Conservation (phyloP, 2,888 invertebrate species). For the Gandaritis pyraliata region DNA sequence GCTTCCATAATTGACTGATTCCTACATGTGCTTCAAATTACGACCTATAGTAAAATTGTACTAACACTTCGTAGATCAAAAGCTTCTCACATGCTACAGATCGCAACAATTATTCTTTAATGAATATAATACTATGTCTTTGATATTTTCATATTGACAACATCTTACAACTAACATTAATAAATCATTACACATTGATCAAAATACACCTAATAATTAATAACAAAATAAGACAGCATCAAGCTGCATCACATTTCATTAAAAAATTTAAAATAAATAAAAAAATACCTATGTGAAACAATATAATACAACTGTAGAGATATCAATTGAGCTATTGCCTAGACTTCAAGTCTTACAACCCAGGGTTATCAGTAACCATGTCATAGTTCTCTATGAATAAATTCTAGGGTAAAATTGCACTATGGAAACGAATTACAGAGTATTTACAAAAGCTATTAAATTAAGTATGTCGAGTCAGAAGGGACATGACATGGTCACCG, state of each 20-base stretch:
- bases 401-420: slow-evolving; percentile 47
- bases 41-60: slow-evolving; percentile 61
- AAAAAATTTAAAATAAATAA: slow-evolving; percentile 72
- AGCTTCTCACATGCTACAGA: slow-evolving; percentile 59
- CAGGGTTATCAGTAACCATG: slow-evolving; percentile 80
- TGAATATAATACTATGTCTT: slow-evolving; percentile 62
- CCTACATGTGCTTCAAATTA: slow-evolving; percentile 55
- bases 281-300: slow-evolving; percentile 64
- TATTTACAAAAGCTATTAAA: slow-evolving; percentile 66
- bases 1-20: slow-evolving; percentile 60
- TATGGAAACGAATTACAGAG: slow-evolving; percentile 53
- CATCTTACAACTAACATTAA: slow-evolving; percentile 68
- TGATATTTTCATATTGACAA: slow-evolving; percentile 64
- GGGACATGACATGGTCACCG: slow-evolving; percentile 75
- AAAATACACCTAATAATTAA: slow-evolving; percentile 61
- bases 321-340: slow-evolving; percentile 78
- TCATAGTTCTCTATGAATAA: slow-evolving; percentile 53
- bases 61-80: slow-evolving; percentile 54
- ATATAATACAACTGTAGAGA: slow-evolving; percentile 48
- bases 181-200: slow-evolving; percentile 59
- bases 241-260: slow-evolving; percentile 75
- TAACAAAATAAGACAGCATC: slow-evolving; percentile 70
- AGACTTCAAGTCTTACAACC: slow-evolving; percentile 70
- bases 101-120: slow-evolving; percentile 60
- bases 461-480: slow-evolving; percentile 18